Evolutionary conservation across 2,113 vertebrate genomes (phyloP), one percentile per base, ranked within the genome.

Genomic region (Leptobrachium ailaonicum): DNA sequence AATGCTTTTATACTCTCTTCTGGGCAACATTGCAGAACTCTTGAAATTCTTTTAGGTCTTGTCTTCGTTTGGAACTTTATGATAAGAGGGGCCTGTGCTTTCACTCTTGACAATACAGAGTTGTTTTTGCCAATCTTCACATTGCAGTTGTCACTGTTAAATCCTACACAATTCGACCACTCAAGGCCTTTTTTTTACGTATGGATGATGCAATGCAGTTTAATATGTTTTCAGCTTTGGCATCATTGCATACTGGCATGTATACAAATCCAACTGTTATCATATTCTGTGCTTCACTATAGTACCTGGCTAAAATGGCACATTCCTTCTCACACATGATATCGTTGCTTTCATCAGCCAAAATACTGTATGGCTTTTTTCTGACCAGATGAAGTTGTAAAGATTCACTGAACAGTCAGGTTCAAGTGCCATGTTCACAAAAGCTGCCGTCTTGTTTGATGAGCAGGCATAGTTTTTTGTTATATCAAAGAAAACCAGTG

Each of bases 241-340:
- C 45, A 47, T 47, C 45, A 47, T 47, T 47, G 45, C 45, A 47
- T 47, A 82, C 80, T 76, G 83, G 77, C 80, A 85, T 80, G 42
- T 80, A 68, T 66, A 82, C 67, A 83, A 85, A 85, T 83, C 82
- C 80, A 80, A 76, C 71, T 64, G 73, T 71, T 42, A 82, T 73
- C 72, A 80, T 66, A 32, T 66, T 32, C 63, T 66, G 63, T 66
- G 2, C 40, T 66, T 66, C 63, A 66, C 40, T 66, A 66, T 66
- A 47, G 63, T 66, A 66, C 63, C 63, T 40, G 1, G 2, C 63
- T 66, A 66, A 66, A 66, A 66, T 66, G 11, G 63, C 63, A 66
- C 63, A 66, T 32, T 66, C 63, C 72, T 60, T 60, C 56, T 60
- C 56, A 60, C 56, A 66, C 63, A 66, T 56, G 54, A 66, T 41